phyloP scores from a whole-genome alignment of 1,140 invertebrate genomes.

The Lethrus apterus region DNA sequence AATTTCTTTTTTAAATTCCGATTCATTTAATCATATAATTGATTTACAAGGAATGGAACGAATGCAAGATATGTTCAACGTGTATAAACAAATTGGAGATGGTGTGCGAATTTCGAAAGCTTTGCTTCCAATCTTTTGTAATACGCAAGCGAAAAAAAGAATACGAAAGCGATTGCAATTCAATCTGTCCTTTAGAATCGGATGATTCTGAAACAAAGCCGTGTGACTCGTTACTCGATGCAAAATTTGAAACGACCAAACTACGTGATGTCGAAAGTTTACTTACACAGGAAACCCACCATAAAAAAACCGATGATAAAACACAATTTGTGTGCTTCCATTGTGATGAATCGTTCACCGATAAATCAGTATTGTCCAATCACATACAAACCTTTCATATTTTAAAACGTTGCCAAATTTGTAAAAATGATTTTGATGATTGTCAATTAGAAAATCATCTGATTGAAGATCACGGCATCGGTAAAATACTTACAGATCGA shows the following conservation, averaged over 20 bases:
- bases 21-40: constrained; percentile 8
- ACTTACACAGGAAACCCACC: constrained; percentile 6
- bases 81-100: constrained; percentile 22
- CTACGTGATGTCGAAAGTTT: neutral
- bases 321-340: constrained; percentile 14
- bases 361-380: constrained; percentile 2
- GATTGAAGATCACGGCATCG: neutral
- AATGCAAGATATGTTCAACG: constrained; percentile 14
- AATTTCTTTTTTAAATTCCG: constrained; percentile 14
- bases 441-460: constrained; percentile 3
- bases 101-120: constrained; percentile 20
- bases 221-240: constrained; percentile 1
- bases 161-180: constrained; percentile 5
- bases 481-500: neutral
- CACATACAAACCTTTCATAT: neutral
- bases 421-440: neutral
- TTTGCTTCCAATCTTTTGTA: constrained; percentile 23
- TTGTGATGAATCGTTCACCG: constrained; percentile 11
- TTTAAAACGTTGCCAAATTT: neutral
- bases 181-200: neutral
- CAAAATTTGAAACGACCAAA: constrained; percentile 3
- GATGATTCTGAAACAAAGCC: constrained; percentile 4
- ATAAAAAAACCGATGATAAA: constrained; percentile 6
- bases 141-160: constrained; percentile 3
- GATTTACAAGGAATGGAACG: constrained; percentile 24